These are phyloP conservation scores for Rattus norvegicus DNA, from an alignment of 2,113 vertebrate species.

Conservation along the genomic window DNA sequence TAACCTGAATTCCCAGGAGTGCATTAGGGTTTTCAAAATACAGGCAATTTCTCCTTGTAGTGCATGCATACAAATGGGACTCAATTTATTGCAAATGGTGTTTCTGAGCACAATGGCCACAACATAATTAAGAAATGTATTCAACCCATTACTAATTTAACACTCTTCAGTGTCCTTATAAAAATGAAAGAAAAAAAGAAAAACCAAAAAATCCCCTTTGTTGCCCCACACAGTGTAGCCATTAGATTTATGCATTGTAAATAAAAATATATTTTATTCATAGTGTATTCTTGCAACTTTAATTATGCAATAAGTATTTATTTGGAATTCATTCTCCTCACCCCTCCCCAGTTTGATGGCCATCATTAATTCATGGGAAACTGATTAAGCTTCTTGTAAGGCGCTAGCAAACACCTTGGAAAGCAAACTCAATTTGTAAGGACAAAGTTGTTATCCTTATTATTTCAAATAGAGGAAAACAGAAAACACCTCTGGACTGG, in stretches of 20 bases:
- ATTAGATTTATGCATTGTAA: conserved; percentile 85
- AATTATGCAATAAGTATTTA: conserved; percentile 90
- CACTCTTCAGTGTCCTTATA: conserved; percentile 83
- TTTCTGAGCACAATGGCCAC: conserved; percentile 71
- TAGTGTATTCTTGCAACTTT: conserved; percentile 86
- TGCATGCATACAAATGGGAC: conserved; percentile 75
- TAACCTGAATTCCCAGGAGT: conserved; percentile 66
- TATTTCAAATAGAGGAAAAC: conserved; percentile 69
- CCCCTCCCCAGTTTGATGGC: conserved; percentile 84
- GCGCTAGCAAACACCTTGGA: conserved; percentile 82
- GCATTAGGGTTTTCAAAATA: conserved; percentile 63
- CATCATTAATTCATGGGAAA: conserved; percentile 90
- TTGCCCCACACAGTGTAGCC: conserved; percentile 78
- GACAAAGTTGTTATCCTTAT: conserved; percentile 56
- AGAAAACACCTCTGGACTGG: neutral
- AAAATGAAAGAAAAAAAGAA: conserved; percentile 27
- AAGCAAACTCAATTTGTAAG: conserved; percentile 85
- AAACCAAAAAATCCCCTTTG: conserved; percentile 53
- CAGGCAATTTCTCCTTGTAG: conserved; percentile 55
- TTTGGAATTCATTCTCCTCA: conserved; percentile 86
- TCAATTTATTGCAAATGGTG: conserved; percentile 80
- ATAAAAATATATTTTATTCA: conserved; percentile 91
- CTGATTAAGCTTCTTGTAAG: conserved; percentile 86
- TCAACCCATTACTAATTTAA: conserved; percentile 89
- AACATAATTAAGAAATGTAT: conserved; percentile 87